These are phyloP conservation scores for Tautogolabrus adspersus DNA, from an alignment of 2,113 vertebrate species.

Conservation along the genomic window DNA sequence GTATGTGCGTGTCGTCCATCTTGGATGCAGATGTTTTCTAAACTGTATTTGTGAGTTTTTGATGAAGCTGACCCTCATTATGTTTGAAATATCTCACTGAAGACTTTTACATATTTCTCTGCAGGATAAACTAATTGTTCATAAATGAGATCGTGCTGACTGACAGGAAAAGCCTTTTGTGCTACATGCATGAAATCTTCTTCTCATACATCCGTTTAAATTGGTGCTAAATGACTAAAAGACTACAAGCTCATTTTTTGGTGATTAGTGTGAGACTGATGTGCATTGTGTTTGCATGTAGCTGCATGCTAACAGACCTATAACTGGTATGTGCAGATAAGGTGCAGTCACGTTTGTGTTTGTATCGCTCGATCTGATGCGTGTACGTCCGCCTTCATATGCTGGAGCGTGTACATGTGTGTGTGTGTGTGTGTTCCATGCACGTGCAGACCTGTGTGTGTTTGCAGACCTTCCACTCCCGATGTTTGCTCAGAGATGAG, in stretches of 20 bases:
- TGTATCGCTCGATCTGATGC: not conserved
- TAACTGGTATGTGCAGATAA: not conserved
- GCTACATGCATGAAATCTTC: too few species aligned
- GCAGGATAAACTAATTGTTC: not conserved
- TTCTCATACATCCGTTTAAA: not conserved
- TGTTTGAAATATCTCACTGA: not conserved
- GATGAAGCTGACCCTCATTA: not conserved
- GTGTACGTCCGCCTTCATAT: not conserved
- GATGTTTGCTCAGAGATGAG: constrained; percentile 41
- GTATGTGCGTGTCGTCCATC: not conserved
- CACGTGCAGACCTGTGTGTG: not conserved
- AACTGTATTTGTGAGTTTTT: not conserved
- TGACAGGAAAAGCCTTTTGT: not conserved
- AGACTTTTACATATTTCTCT: not conserved
- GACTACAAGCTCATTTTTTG: too few species aligned
- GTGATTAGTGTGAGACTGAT: too few species aligned
- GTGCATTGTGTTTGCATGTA: not conserved
- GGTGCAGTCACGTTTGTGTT: not conserved
- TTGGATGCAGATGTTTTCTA: not conserved
- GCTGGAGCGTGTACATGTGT: not conserved
- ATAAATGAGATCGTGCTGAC: not conserved
- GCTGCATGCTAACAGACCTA: not conserved
- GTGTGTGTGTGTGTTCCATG: constrained; percentile 2
- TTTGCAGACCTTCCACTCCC: constrained; percentile 14
- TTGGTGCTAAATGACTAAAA: not conserved